Evolutionary conservation across 2,113 vertebrate species (phyloP).

Genomic region (Chlorodrepanis virens): DNA sequence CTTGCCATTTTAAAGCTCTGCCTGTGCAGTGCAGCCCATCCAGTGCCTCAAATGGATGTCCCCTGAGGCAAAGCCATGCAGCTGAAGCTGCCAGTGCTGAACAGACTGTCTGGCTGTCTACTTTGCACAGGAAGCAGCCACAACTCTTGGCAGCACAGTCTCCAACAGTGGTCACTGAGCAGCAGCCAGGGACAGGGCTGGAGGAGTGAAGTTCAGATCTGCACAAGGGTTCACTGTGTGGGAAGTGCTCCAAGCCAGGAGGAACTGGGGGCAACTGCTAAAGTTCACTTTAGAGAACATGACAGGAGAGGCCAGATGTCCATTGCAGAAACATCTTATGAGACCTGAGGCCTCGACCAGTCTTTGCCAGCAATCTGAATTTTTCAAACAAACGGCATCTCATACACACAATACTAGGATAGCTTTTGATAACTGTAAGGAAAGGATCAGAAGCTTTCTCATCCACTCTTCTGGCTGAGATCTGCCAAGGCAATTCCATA

Average conservation of each 20-base stretch:
- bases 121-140: neutral
- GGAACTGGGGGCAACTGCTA: neutral
- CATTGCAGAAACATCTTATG: neutral
- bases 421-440: neutral
- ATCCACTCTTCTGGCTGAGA: neutral
- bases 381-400: neutral
- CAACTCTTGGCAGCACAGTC: neutral
- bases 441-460: neutral
- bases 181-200: neutral
- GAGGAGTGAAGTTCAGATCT: neutral
- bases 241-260: neutral
- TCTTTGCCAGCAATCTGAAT: neutral
- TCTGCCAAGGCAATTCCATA: neutral
- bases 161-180: neutral
- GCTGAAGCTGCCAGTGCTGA: neutral
- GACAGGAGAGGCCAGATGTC: neutral
- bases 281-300: neutral
- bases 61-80: neutral
- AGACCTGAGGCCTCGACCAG: rapidly evolving
- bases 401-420: rapidly evolving
- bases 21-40: neutral
- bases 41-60: neutral
- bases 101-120: neutral
- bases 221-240: neutral
- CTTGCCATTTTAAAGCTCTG: neutral